Evolutionary conservation across 2,113 vertebrate species (phyloP), one percentile per base, ranked within the genome.

Genomic region (Zapornia atra): DNA sequence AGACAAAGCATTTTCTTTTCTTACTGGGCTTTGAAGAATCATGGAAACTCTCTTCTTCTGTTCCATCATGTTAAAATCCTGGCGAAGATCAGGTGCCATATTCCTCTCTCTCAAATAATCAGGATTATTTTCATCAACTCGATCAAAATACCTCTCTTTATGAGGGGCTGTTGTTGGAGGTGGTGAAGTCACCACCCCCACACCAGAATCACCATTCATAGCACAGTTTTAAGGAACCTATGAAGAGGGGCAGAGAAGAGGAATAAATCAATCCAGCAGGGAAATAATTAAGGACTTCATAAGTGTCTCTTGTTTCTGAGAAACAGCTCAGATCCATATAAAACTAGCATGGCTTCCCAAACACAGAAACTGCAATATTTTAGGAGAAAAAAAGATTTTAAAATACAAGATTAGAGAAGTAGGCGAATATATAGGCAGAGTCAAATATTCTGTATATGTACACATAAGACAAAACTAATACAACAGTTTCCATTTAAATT

Each of bases 51-150:
- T 98, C 97, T 99, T 99, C 96, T 98, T 99, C 88, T 99, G 99
- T 93, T 99, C 99, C 99, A 99, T 99, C 99, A 99, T 99, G 94
- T 99, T 99, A 96, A 99, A 99, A 97, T 99, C 99, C 97, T 99
- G 99, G 73, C 99, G 98, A 76, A 99, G 99, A 96, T 99, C 99
- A 4, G 99, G 99, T 0, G 99, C 99, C 99, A 99, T 99, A 96
- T 99, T 99, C 90, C 99, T 98, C 96, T 99, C 99, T 63, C 99
- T 98, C 97, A 99, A 98, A 96, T 99, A 99, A 75, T 99, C 99
- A 0, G 99, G 98, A 48, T 98, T 99, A 96, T 99, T 99, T 97
- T 99, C 99, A 86, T 99, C 99, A 79, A 99, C 99, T 50, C 99
- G 98, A 97, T 99, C 99, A 31, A 99, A 99, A 95, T 99, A 99